Conservation (phyloP, 2,888 invertebrate genomes). For the Polydrusus cervinus region DNA sequence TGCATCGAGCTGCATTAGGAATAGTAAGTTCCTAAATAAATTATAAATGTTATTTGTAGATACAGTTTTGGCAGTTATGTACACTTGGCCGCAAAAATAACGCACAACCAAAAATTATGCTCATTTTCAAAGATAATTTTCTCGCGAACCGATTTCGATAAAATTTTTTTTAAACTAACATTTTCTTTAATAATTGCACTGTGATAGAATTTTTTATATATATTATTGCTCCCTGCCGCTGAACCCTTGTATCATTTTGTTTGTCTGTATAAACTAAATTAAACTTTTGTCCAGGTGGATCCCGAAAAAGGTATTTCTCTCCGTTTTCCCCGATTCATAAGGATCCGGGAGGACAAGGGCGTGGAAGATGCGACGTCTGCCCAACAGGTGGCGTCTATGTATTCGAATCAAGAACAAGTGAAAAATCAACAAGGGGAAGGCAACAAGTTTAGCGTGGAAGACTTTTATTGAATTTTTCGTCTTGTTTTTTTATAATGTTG, state of each 20-base stretch:
- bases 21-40: slow-evolving; percentile 77
- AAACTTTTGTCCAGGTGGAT: slow-evolving; percentile 77
- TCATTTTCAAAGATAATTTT: too few relatives aligned
- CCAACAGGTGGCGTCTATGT: slow-evolving; percentile 92
- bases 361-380: slow-evolving; percentile 95
- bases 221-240: too few relatives aligned
- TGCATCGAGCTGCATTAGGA: slow-evolving; percentile 91
- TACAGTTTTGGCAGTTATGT: too few relatives aligned
- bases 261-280: too few relatives aligned
- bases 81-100: too few relatives aligned
- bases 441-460: slow-evolving; percentile 72
- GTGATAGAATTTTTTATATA: too few relatives aligned
- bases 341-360: slow-evolving; percentile 92
- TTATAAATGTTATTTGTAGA: slow-evolving; percentile 20
- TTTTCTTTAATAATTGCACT: too few relatives aligned
- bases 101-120: too few relatives aligned
- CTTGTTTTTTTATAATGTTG: too few relatives aligned
- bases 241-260: too few relatives aligned
- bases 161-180: too few relatives aligned
- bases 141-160: too few relatives aligned
- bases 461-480: slow-evolving; percentile 74
- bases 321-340: slow-evolving; percentile 94
- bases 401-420: slow-evolving; percentile 93
- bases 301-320: slow-evolving; percentile 94
- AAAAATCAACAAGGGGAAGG: slow-evolving; percentile 76